Conservation (phyloP, 1,140 invertebrate genomes). For the Pogonognathellus flavescens region DNA sequence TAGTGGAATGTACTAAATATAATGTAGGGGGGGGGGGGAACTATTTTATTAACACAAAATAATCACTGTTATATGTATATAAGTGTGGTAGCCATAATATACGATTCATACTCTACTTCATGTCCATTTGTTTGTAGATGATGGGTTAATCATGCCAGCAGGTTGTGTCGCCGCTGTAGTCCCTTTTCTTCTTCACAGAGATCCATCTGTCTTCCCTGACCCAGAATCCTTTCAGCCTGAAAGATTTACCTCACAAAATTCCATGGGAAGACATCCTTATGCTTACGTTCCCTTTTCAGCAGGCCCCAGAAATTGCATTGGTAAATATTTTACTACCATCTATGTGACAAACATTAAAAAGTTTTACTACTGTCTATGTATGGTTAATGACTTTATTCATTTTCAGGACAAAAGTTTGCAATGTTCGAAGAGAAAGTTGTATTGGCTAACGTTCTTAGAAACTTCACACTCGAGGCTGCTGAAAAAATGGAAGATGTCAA, state of each 20-base stretch:
- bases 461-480: constrained; percentile 72
- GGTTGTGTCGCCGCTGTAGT: constrained; percentile 71
- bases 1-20: too few relatives aligned
- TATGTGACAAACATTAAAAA: not conserved
- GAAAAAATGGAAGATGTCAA: constrained; percentile 67
- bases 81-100: not conserved
- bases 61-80: too few relatives aligned
- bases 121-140: constrained; percentile 59
- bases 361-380: too few relatives aligned
- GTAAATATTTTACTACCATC: constrained; percentile 53
- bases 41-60: too few relatives aligned
- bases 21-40: too few relatives aligned
- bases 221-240: constrained; percentile 75
- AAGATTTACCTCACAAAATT: constrained; percentile 70
- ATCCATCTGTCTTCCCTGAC: constrained; percentile 77
- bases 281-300: constrained; percentile 71
- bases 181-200: constrained; percentile 78
- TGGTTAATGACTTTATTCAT: too few relatives aligned
- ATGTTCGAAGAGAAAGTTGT: constrained; percentile 75
- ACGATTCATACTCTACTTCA: not conserved
- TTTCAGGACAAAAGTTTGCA: constrained; percentile 73
- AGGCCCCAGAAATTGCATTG: constrained; percentile 72
- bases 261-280: constrained; percentile 43
- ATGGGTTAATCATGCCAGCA: constrained; percentile 36
- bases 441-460: constrained; percentile 73